Conservation (phyloP, 2,113 vertebrate genomes). For the Nycticebus coucang region DNA sequence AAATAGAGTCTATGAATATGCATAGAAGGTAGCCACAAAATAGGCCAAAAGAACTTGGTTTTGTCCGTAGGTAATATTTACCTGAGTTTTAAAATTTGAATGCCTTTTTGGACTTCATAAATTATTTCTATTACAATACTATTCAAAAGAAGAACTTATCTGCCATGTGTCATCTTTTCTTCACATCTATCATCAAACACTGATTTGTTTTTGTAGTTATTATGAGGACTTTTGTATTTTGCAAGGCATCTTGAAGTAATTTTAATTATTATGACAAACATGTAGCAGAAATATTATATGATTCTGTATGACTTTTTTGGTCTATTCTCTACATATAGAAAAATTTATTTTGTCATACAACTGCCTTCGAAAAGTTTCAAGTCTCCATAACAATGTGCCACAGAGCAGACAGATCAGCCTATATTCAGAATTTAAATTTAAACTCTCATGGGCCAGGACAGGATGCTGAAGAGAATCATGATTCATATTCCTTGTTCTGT, state of each 20-base stretch:
- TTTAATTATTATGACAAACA: constrained; percentile 57
- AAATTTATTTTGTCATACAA: constrained; percentile 53
- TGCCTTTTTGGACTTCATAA: constrained; percentile 36
- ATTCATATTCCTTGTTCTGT: constrained; percentile 56
- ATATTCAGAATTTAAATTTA: constrained; percentile 62
- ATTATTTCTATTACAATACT: constrained; percentile 56
- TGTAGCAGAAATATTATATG: constrained; percentile 30
- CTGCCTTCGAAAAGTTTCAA: constrained; percentile 52
- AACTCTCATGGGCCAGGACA: constrained; percentile 38
- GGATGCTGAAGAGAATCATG: constrained; percentile 44
- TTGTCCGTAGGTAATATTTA: constrained; percentile 50
- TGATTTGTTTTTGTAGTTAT: constrained; percentile 42
- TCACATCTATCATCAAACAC: constrained; percentile 43
- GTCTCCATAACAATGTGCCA: constrained; percentile 53
- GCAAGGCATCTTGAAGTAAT: constrained; percentile 19
- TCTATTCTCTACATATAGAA: constrained; percentile 35
- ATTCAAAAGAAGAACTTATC: constrained; percentile 49
- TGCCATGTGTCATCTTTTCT: constrained; percentile 17
- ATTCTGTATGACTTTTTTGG: constrained; percentile 12
- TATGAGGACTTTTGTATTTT: constrained; percentile 36
- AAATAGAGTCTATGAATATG: constrained; percentile 28
- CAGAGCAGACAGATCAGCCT: constrained; percentile 16
- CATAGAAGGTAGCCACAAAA: constrained; percentile 14
- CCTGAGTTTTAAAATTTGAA: constrained; percentile 55
- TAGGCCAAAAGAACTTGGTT: not conserved